Base-by-base conservation (phyloP, 2,888 invertebrate genomes). In the Pollenia griseotomentosa region DNA sequence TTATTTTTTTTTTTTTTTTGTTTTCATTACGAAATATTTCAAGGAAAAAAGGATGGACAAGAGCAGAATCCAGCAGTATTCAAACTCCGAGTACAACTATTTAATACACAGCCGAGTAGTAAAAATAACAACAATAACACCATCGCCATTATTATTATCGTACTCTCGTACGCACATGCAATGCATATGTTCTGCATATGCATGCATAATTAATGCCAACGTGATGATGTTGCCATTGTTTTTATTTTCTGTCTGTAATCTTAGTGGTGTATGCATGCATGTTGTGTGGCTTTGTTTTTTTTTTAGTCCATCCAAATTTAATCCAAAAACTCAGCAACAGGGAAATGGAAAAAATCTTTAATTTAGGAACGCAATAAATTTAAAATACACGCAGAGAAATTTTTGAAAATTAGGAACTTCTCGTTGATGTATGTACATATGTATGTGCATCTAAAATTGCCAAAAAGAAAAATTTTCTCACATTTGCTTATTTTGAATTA, bases 181-280 rank as follows among this genome's bases (percentile, higher is more conserved):
- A 46, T 53, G 63, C 74, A 79, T 73, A 46, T 84, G 79, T 74
- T 71, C 9, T 33, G 53, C 66, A 79, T 65, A 70, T 79, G 84
- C 23, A 46, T 79, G 68, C 66, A 74, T 85, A 80, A 74, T 85
- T 85, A 80, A 80, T 75, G 74, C 74, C 74, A 74, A 74, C 44
- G 59, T 59, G 57, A 82, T 82, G 65, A 66, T 59, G 57, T 44
- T 74, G 70, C 23, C 61, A 66, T 46, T 61, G 61, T 61, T 51
- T 33, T 23, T 33, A 14, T 51, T 10, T 59, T 40, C 33, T 33
- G 33, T 33, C 33, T 33, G 33, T 33, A 33, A 6, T 33, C 33
- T 33, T 33, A 6, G 33, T 33, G 6, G 1, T 33, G 33, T 33
- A 33, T 33, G 33, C 33, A 6, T 33, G 6, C 33, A 6, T 33